Base-by-base conservation (phyloP, 2,888 invertebrate species). In the Neria commutata region DNA sequence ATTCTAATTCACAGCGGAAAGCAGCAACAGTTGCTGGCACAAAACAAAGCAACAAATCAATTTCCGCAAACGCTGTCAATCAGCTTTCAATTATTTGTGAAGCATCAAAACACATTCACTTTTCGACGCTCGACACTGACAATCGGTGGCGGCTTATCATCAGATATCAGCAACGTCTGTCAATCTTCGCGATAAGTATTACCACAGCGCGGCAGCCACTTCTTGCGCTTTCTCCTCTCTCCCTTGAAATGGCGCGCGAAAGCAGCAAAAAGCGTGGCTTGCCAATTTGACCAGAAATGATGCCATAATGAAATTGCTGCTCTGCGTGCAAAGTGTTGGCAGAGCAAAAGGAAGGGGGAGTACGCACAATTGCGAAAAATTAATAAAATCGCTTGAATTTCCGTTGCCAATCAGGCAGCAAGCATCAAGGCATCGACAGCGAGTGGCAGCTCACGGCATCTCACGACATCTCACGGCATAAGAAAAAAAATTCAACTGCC, bases 371-470 rank as follows among this genome's bases (percentile, higher is more conserved):
- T 37, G 37, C 10, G n/a, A 71, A 72, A 59, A 65, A 70, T 76
- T 73, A 72, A 76, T 74, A 68, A 76, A 75, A 75, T 67, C 67
- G 68, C 73, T 75, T 70, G 70, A 74, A 75, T 75, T 74, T 73
- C 71, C 74, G 69, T 70, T 71, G 75, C 73, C 75, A 75, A 75
- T 73, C 73, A 73, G 17, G 45, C 3, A 37, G 1, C 19, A 61
- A 21, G 62, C 61, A 58, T 58, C 55, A 52, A 57, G 50, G 66
- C 37, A 37, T n/a, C 37, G 16, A 4, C 37, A 37, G 37, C n/a
- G 11, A 29, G 37, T 37, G 37, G 37, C 37, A 37, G 37, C n/a
- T n/a, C n/a, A n/a, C n/a, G n/a, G 14, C 37, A 37, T n/a, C n/a
- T n/a, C n/a, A n/a, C n/a, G n/a, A n/a, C n/a, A n/a, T n/a, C n/a